Evolutionary conservation across 2,888 invertebrate genomes (phyloP).

Genomic region (Alentia gelatinosa): DNA sequence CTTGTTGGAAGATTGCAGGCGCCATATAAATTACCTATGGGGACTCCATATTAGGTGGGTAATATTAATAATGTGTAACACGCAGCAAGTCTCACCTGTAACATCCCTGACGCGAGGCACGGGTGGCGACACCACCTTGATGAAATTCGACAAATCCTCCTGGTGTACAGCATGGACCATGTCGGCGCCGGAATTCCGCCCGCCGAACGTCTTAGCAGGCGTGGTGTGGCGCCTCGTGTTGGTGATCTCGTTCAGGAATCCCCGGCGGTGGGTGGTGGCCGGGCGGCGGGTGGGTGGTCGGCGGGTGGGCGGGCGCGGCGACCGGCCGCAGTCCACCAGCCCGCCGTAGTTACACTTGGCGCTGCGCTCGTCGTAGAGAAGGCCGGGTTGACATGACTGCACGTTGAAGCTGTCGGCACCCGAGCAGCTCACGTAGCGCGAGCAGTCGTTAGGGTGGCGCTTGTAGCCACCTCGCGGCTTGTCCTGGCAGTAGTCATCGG

Average conservation of each 20-base stretch:
- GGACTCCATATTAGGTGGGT: too few relatives aligned
- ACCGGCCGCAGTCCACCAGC: neutral
- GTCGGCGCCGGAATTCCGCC: neutral
- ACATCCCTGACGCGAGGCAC: neutral
- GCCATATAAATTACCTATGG: too few relatives aligned
- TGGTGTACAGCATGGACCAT: slow-evolving; percentile 35
- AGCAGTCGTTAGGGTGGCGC: slow-evolving; percentile 27
- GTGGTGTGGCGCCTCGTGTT: neutral
- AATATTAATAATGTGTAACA: too few relatives aligned
- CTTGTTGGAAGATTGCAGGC: too few relatives aligned
- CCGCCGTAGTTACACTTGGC: neutral
- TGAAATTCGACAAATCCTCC: neutral
- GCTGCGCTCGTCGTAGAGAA: neutral
- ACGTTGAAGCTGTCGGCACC: neutral
- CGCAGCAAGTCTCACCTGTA: neutral
- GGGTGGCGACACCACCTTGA: neutral
- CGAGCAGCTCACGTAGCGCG: slow-evolving; percentile 36
- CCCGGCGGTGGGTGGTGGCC: neutral
- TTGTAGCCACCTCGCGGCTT: neutral
- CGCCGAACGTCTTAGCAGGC: neutral
- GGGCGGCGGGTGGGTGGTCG: neutral
- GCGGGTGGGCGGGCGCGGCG: neutral
- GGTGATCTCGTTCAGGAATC: neutral
- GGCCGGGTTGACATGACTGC: slow-evolving; percentile 9
- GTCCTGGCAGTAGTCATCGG: slow-evolving; percentile 15